A percentile compares a stretch with the other conserved stretches of the same genome.
Conservation (phyloP, 2,797 vertebrate species). For the Decapterus maruadsi region DNA sequence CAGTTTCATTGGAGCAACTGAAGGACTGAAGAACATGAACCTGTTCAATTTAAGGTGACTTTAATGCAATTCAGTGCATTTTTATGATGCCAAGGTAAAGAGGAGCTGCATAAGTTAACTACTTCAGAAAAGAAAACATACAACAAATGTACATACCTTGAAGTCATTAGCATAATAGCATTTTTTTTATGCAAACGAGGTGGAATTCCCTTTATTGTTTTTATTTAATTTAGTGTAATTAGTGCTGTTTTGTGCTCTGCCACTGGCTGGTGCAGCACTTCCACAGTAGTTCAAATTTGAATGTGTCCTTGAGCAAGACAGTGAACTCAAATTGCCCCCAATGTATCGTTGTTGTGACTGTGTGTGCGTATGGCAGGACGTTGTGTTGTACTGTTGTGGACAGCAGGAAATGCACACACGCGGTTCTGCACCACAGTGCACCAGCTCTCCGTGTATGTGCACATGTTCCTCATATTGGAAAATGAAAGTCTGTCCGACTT, state of each 20-base stretch:
- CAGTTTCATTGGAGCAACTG: conserved; percentile 2
- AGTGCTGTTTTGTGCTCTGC: too few species aligned
- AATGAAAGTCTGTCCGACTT: background rate
- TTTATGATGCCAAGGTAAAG: conserved; percentile 8
- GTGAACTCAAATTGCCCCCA: too few species aligned
- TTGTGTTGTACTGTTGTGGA: background rate
- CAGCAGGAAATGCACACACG: background rate
- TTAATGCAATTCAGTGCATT: conserved; percentile 24
- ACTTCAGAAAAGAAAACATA: conserved; percentile 14
- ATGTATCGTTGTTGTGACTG: too few species aligned
- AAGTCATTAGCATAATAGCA: conserved; percentile 12
- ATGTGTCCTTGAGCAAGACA: too few species aligned
- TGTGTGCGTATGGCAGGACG: too few species aligned
- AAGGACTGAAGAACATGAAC: background rate
- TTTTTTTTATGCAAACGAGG: conserved; percentile 20
- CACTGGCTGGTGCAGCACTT: too few species aligned
- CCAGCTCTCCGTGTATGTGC: background rate
- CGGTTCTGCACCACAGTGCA: background rate
- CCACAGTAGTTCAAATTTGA: too few species aligned
- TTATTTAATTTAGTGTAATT: too few species aligned
- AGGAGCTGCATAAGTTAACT: conserved; percentile 12
- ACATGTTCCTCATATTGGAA: background rate
- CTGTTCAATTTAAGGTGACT: conserved; percentile 45
- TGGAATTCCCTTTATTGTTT: too few species aligned
- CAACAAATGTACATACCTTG: conserved; percentile 34